These are phyloP conservation scores for Hydrolagus colliei DNA, from an alignment of 2,797 vertebrate genomes.

Conservation along the genomic window DNA sequence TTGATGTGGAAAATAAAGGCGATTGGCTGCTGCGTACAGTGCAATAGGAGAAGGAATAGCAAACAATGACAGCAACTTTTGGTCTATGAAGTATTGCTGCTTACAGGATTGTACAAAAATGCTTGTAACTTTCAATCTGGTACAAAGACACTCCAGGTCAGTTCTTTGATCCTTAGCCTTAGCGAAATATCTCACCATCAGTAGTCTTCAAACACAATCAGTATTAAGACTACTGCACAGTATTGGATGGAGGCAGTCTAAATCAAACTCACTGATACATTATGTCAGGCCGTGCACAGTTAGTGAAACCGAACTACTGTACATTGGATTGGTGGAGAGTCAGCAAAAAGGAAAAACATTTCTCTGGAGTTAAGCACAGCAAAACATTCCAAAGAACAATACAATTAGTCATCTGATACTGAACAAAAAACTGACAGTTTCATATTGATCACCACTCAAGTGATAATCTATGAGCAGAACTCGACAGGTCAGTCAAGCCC, in stretches of 20 bases:
- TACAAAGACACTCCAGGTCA: not conserved
- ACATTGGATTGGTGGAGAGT: not conserved
- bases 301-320: not conserved
- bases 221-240: not conserved
- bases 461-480: not conserved
- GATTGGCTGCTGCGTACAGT: no score
- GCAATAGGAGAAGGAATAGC: no score
- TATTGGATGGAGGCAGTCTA: not conserved
- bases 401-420: not conserved
- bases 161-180: not conserved
- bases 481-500: conserved; percentile 11
- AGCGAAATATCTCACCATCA: not conserved
- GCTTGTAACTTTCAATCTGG: not conserved
- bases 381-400: not conserved
- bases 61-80: no score
- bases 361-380: not conserved
- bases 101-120: not conserved
- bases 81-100: no score
- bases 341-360: not conserved
- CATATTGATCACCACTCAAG: not conserved
- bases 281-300: not conserved
- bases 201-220: not conserved
- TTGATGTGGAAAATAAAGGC: no score
- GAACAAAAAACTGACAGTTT: not conserved
- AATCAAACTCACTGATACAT: not conserved